Evolutionary conservation across 2,888 invertebrate genomes (phyloP), one percentile per base, ranked within the genome.

Genomic region (Spodoptera littoralis): DNA sequence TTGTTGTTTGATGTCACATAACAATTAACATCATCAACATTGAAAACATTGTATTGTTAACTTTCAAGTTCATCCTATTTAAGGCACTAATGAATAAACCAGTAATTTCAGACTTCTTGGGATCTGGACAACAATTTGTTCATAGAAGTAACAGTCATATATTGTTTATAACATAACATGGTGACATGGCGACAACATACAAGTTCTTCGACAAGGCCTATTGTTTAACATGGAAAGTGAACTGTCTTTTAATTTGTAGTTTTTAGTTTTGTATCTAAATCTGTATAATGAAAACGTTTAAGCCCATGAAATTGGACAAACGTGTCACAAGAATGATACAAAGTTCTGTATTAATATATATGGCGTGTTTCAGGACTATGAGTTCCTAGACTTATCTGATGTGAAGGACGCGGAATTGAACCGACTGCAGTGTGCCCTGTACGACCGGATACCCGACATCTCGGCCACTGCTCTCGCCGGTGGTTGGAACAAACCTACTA

Each of bases 341-440:
- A 60, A 76, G 61, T 76, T 77, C 70, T 69, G 71, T 69, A 81
- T 87, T 86, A 84, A 85, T 69, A 65, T 75, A 11, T 71, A 84
- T 90, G 90, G 80, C 87, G 80, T 94, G 87, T 94, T 95, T 85
- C 93, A 96, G 95, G 95, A 95, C 90, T 95, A 96, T 94, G 96
- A 96, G 93, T 97, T 97, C 95, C 95, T 97, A 93, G 97, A 97
- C 95, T 95, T 97, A 85, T 96, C 95, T 89, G 96, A 96, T 92
- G 96, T 96, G 88, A 96, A 96, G 91, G 96, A 96, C 90, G 95
- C 95, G 84, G 97, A 97, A 88, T 94, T 95, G 82, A 95, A 94
- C 88, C 95, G 95, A 86, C 95, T 96, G 80, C 94, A 96, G 87
- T 94, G 95, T 76, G 96, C 96, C 72, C 92, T 97, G 77, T 95